Evolutionary conservation across 2,113 vertebrate genomes (phyloP).

Genomic region (Petromus typicus): DNA sequence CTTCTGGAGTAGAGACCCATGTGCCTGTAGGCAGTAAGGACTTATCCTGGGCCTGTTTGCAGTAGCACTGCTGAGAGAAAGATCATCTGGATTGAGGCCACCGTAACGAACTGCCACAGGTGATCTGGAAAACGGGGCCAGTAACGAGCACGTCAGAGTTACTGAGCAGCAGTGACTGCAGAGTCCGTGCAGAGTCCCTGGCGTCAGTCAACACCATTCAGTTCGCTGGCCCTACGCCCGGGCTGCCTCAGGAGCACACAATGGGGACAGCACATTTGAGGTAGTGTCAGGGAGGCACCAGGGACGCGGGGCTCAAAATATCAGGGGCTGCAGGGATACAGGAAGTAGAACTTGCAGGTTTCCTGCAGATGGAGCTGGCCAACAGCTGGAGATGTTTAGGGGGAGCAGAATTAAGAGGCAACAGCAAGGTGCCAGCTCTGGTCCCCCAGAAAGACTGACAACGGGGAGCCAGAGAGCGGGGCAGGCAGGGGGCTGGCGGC

Average conservation of each 20-base stretch:
- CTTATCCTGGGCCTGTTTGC: too few species aligned
- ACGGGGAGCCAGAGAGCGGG: background rate
- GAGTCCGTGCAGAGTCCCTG: background rate
- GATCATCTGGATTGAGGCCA: background rate
- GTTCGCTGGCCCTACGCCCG: background rate
- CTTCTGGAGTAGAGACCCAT: background rate
- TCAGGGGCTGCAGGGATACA: background rate
- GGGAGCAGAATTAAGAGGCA: too few species aligned
- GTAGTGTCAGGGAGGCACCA: background rate
- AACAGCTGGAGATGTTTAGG: too few species aligned
- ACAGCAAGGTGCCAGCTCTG: background rate
- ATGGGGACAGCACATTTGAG: too few species aligned
- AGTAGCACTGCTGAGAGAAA: background rate
- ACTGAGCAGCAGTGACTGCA: background rate
- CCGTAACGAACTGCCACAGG: background rate
- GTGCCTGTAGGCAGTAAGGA: background rate
- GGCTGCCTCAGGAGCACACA: accelerated
- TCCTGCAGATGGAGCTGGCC: background rate
- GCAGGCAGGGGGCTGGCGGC: too few species aligned
- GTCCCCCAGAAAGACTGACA: background rate
- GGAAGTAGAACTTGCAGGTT: background rate
- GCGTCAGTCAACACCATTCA: too few species aligned
- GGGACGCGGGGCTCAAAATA: too few species aligned
- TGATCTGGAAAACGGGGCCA: background rate
- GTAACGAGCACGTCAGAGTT: background rate